Evolutionary conservation across 1,140 invertebrate genomes (phyloP).

Genomic region (Caenorhabditis latens): DNA sequence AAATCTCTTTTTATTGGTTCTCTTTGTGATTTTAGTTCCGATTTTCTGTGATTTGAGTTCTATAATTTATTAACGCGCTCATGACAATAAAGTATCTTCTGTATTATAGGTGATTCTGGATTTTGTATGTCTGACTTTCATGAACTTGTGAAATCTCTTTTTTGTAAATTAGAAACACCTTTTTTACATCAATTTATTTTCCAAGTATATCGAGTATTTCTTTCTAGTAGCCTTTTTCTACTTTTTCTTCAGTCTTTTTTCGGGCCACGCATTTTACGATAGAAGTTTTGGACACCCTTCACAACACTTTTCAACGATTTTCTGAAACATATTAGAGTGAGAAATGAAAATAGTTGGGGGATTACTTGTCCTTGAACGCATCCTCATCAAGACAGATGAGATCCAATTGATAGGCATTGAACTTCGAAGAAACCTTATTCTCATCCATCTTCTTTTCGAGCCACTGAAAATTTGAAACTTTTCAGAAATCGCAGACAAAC

Average conservation of each 20-base stretch:
- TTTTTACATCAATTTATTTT: neutral
- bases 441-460: conserved; percentile 11
- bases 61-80: too few relatives aligned
- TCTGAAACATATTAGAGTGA: neutral
- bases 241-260: neutral
- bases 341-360: neutral
- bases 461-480: conserved; percentile 11
- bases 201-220: neutral
- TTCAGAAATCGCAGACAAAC: neutral
- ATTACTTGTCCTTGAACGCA: neutral
- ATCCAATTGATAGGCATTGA: conserved; percentile 20
- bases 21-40: neutral
- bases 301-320: conserved; percentile 42
- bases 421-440: neutral
- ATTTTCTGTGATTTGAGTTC: neutral
- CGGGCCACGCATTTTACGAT: conserved; percentile 5
- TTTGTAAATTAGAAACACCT: too few relatives aligned
- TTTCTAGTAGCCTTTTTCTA: neutral
- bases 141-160: too few relatives aligned
- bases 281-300: conserved; percentile 28
- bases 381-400: conserved; percentile 28
- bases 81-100: too few relatives aligned
- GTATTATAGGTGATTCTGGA: too few relatives aligned
- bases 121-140: too few relatives aligned
- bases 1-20: conserved; percentile 3